Conservation (phyloP, 2,113 vertebrate species). For the Dicentrarchus labrax region DNA sequence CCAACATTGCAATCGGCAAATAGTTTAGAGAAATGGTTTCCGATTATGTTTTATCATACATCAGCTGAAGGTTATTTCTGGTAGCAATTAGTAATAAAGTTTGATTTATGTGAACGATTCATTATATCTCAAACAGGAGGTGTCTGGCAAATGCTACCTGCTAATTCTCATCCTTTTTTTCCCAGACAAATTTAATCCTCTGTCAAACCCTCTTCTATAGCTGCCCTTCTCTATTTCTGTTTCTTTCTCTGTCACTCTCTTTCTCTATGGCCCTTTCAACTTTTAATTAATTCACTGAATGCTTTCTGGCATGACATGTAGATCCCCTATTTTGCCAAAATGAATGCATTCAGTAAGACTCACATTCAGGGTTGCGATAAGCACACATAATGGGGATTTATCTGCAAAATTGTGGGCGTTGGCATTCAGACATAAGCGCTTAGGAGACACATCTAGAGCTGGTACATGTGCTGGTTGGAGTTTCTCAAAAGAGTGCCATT, state of each 20-base stretch:
- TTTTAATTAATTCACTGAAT: constrained; percentile 70
- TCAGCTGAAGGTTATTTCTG: not conserved
- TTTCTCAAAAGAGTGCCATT: constrained; percentile 27
- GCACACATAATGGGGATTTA: constrained; percentile 59
- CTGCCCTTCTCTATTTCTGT: constrained; percentile 18
- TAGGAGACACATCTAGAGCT: constrained; percentile 41
- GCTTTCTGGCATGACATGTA: constrained; percentile 48
- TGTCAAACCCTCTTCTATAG: not conserved
- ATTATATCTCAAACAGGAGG: constrained; percentile 7
- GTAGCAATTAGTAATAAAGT: not conserved
- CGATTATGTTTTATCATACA: not conserved
- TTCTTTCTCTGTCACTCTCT: constrained; percentile 35
- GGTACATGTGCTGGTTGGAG: constrained; percentile 23
- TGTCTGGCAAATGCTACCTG: constrained; percentile 11
- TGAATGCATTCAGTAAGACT: constrained; percentile 47
- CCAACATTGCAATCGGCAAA: not conserved
- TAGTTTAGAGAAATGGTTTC: not conserved
- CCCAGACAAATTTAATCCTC: constrained; percentile 5
- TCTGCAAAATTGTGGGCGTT: constrained; percentile 49
- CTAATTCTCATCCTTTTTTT: not conserved
- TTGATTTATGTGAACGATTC: not conserved
- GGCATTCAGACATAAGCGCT: constrained; percentile 51
- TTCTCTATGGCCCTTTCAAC: constrained; percentile 52
- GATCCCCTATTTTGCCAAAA: constrained; percentile 50
- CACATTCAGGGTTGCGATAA: constrained; percentile 64